A percentile compares a stretch with the other conserved stretches of the same genome.
Evolutionary conservation across 2,888 invertebrate genomes (phyloP).

Genomic region (Lutraria lutraria): DNA sequence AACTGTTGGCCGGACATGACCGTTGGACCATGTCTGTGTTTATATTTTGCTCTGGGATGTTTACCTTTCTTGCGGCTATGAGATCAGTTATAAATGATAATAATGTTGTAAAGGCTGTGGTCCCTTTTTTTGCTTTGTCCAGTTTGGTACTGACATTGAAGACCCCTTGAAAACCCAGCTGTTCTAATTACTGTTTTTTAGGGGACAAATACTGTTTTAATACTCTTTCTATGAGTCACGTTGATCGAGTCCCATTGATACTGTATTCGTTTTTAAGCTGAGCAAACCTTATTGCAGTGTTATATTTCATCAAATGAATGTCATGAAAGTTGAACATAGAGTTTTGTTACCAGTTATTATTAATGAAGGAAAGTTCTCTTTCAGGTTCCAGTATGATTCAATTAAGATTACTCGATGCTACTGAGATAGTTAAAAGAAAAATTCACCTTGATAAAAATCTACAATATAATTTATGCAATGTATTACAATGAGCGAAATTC

Average conservation of each 20-base stretch:
- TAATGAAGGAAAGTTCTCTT: too few species aligned
- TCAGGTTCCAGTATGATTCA: too few species aligned
- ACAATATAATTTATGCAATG: too few species aligned
- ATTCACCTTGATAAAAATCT: too few species aligned
- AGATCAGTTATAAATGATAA: conserved; percentile 1
- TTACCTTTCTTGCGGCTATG: conserved; percentile 24
- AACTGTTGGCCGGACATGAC: background rate
- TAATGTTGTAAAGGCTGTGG: conserved; percentile 17
- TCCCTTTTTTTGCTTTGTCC: conserved; percentile 6
- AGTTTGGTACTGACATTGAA: background rate
- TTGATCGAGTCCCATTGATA: background rate
- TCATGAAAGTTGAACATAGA: background rate
- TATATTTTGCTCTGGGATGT: conserved; percentile 35
- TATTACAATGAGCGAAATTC: too few species aligned
- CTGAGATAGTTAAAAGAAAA: too few species aligned
- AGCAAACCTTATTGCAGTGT: background rate
- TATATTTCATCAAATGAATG: background rate
- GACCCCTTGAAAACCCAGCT: conserved; percentile 23
- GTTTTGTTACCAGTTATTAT: too few species aligned
- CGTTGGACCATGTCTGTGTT: conserved; percentile 26
- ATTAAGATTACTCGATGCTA: too few species aligned
- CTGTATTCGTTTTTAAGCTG: background rate
- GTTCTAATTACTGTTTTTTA: conserved; percentile 35
- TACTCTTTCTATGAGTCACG: background rate
- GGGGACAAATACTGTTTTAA: conserved; percentile 8